Base-by-base conservation (phyloP, 2,888 invertebrate species). In the Dimorphilus gyrociliatus region DNA sequence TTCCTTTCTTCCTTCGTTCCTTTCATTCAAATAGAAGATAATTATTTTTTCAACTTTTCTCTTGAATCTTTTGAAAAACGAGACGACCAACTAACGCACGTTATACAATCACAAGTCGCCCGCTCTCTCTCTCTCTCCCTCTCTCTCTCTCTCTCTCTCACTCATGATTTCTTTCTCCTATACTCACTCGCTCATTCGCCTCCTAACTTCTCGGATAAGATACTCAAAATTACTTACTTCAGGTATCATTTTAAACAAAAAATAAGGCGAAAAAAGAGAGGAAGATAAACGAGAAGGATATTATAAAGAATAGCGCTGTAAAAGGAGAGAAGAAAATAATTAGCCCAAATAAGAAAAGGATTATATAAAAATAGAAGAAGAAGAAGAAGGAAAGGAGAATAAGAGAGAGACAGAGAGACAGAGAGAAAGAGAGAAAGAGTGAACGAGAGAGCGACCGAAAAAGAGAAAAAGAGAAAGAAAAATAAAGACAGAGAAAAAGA, bases 121-220 rank as follows among this genome's bases (percentile, higher is more conserved):
- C 21, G 21, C 13, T 35, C 26, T 2, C 26, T 35, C 3, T 26
- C 23, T 34, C 34, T 32, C 26, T 35, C 13, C 16, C 26, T 35
- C 26, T 26, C 25, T 35, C 25, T 32, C 25, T 35, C 34, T 34
- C 26, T 35, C 25, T 34, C 34, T 35, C 25, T 35, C 34, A 34
- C 34, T 34, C 34, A 26, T 15, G 12, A 8, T 3, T 10, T 33
- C 14, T n/a, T 18, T 16, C 25, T 19, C 19, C 21, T 2, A 25
- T n/a, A 2, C 19, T 25, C 25, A 16, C 25, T 27, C 25, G 13
- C 2, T 33, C 34, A 2, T 14, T 19, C 21, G 17, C 23, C n/a
- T n/a, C n/a, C n/a, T n/a, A n/a, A n/a, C n/a, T n/a, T n/a, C n/a
- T n/a, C n/a, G n/a, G n/a, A n/a, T n/a, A n/a, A n/a, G n/a, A n/a